Evolutionary conservation across 2,113 vertebrate species (phyloP).

Genomic region (Ancistrus triradiatus): DNA sequence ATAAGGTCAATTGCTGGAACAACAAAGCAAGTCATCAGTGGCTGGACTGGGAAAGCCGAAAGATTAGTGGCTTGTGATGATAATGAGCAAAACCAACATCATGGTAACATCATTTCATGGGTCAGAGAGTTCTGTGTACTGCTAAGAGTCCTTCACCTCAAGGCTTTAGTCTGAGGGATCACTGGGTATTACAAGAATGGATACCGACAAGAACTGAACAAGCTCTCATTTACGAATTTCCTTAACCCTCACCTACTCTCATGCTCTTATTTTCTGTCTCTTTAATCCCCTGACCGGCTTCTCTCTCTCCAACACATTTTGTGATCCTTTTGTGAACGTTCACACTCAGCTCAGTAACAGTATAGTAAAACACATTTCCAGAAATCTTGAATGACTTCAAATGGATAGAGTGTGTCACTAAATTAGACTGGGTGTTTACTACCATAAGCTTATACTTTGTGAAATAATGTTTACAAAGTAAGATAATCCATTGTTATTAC

Average conservation of each 20-base stretch:
- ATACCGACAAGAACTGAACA: slow-evolving; percentile 43
- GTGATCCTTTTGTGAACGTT: too few relatives aligned
- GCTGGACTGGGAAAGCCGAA: slow-evolving; percentile 40
- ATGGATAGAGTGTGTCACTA: too few relatives aligned
- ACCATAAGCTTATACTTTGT: too few relatives aligned
- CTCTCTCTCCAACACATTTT: neutral
- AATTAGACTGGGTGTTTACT: too few relatives aligned
- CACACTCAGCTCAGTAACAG: neutral
- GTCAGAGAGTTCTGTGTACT: slow-evolving; percentile 61
- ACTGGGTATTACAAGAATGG: slow-evolving; percentile 65
- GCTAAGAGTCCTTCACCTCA: slow-evolving; percentile 46
- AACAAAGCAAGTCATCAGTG: slow-evolving; percentile 49
- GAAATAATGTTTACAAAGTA: too few relatives aligned
- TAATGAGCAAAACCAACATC: slow-evolving; percentile 75
- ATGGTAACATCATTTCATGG: slow-evolving; percentile 73
- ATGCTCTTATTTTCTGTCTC: slow-evolving; percentile 7
- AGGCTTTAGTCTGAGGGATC: slow-evolving; percentile 52
- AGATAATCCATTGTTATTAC: too few relatives aligned
- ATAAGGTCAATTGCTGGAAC: slow-evolving; percentile 93
- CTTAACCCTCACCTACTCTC: slow-evolving; percentile 14
- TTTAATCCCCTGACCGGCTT: neutral
- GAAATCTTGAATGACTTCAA: too few relatives aligned
- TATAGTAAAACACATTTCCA: too few relatives aligned
- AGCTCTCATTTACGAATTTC: slow-evolving; percentile 15
- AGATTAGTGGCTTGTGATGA: slow-evolving; percentile 38